Base-by-base conservation (phyloP, 2,888 invertebrate species). In the Ormyrus nitidulus region DNA sequence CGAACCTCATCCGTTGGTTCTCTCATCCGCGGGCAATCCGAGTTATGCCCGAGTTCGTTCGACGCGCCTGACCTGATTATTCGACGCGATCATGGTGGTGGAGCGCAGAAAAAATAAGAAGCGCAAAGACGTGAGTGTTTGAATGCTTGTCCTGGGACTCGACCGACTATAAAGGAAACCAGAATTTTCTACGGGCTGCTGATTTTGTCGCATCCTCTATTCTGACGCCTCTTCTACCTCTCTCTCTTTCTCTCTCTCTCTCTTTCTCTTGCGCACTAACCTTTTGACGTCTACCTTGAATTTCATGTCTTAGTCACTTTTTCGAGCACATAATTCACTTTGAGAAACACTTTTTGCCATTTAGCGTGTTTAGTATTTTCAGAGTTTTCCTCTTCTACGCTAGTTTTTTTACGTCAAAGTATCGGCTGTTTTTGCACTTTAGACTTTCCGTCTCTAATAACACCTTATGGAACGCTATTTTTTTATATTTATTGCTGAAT, bases 101-200 rank as follows among this genome's bases (percentile, higher is more conserved):
- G 93, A 94, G 86, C 93, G 93, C 90, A 92, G 92, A 89, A 93
- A 93, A 91, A 92, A 92, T 85, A 92, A 92, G 90, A 93, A 93
- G 86, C 93, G 93, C 85, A 93, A 93, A 91, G 93, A 93, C 90
- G 94, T 93, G 91, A 92, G 91, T 84, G 82, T 83, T 83, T 13
- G 2, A 54, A 70, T 84, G 83, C 86, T 83, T 84, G 19, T 19
- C 19, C 19, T 19, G 19, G 19, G 19, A 19, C 19, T 19, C 8
- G 8, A 7, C 13, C 8, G 9, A 44, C 5, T 34, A 44, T 62
- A 62, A 53, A n/a, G 44, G 13, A 19, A n/a, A 53, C 53, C 7
- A 62, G 53, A 72, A 53, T 61, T 72, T 44, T 61, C 62, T 53
- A 61, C 44, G 53, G 11, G 19, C 19, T 19, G 19, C 19, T 19